A percentile compares a stretch with the other conserved stretches of the same genome.
Conservation (phyloP, 2,113 vertebrate genomes). For the Kryptolebias marmoratus region DNA sequence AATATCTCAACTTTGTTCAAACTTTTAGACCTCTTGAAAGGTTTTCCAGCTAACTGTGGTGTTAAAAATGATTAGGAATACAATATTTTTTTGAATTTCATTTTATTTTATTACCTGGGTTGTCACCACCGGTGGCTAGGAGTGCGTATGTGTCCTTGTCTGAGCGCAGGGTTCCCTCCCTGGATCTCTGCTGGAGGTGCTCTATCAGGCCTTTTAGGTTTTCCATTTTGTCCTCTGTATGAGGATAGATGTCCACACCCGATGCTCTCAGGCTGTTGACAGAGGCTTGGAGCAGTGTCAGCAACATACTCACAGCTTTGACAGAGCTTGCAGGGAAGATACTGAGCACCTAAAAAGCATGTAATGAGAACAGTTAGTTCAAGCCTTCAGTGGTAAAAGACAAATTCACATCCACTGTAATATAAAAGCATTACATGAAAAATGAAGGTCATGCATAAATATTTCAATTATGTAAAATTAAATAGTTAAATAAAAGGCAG, state of each 20-base stretch:
- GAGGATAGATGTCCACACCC: constrained; percentile 81
- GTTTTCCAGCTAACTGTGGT: neutral
- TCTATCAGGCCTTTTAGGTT: constrained; percentile 78
- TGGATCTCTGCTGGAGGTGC: constrained; percentile 86
- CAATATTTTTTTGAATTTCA: neutral
- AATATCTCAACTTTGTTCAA: too few relatives aligned
- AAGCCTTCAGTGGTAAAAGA: neutral
- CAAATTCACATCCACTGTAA: neutral
- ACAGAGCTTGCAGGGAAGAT: constrained; percentile 88
- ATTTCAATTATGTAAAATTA: too few relatives aligned
- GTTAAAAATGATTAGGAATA: neutral
- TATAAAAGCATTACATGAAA: too few relatives aligned
- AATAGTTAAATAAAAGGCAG: too few relatives aligned
- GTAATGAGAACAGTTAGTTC: neutral
- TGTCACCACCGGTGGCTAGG: constrained; percentile 41
- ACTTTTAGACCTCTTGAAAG: neutral
- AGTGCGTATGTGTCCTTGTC: constrained; percentile 86
- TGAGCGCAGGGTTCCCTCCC: constrained; percentile 85
- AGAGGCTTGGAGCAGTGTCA: constrained; percentile 82
- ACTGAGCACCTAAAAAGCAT: constrained; percentile 78
- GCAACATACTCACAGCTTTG: constrained; percentile 81
- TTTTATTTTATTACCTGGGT: constrained; percentile 50
- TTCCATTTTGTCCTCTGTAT: constrained; percentile 80
- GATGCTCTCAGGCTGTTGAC: constrained; percentile 82
- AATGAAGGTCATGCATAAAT: too few relatives aligned